These are phyloP conservation scores for Drosophila nr. perissopoda DNA, from an alignment of 2,888 invertebrate genomes.

Conservation along the genomic window DNA sequence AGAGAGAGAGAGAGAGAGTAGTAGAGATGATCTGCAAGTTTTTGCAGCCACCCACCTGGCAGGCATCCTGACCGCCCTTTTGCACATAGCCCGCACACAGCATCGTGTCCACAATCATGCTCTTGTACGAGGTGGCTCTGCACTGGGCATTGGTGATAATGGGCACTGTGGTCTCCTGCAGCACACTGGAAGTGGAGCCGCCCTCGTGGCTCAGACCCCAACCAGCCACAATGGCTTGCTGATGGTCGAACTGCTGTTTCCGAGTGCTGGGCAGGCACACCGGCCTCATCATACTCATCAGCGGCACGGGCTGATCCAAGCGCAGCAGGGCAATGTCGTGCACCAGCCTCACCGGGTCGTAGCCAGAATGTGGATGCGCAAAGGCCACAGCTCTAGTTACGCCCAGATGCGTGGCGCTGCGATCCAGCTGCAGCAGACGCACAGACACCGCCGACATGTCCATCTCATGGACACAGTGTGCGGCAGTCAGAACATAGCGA, in stretches of 20 bases:
- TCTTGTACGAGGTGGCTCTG: constrained; percentile 77
- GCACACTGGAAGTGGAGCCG: constrained; percentile 74
- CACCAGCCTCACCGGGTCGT: constrained; percentile 74
- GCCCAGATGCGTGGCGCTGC: constrained; percentile 66
- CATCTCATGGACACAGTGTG: constrained; percentile 82
- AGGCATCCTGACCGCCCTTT: constrained; percentile 83
- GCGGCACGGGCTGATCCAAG: constrained; percentile 73
- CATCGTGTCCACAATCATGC: constrained; percentile 83
- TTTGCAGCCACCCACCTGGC: constrained; percentile 75
- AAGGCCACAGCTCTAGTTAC: constrained; percentile 73
- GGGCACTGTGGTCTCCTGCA: constrained; percentile 82
- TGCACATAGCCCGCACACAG: constrained; percentile 82
- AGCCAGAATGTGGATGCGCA: constrained; percentile 72
- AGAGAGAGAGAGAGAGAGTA: neutral
- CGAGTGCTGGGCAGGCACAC: constrained; percentile 79
- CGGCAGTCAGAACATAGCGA: constrained; percentile 83
- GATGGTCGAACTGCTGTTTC: constrained; percentile 76
- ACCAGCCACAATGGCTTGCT: constrained; percentile 82
- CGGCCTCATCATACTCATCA: constrained; percentile 76
- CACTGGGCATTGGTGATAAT: constrained; percentile 83
- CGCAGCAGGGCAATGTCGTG: constrained; percentile 82
- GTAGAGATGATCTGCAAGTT: neutral
- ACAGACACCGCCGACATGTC: constrained; percentile 67
- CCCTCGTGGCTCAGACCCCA: constrained; percentile 81
- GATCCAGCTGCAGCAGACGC: constrained; percentile 79